Base-by-base conservation (phyloP, 2,888 invertebrate genomes). In the Furcula furcula region DNA sequence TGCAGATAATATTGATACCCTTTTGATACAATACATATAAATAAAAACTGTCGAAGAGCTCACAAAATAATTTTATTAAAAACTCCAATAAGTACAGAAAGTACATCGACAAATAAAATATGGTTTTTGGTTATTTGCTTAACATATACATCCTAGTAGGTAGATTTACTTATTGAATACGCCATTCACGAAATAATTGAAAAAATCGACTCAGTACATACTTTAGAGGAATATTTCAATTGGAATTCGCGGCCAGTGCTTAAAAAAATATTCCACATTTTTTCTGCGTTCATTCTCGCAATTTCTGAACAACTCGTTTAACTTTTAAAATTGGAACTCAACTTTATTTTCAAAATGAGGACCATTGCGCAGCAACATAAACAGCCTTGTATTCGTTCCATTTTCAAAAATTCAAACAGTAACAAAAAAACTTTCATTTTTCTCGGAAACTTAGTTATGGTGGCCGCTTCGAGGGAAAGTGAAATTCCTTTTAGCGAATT, bases 391-490 rank as follows among this genome's bases (percentile, higher is more conserved):
- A 12, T 28, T 31, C 31, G 13, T 28, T 34, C 21, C 29, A 34
- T 23, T 43, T 47, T 41, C 36, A 20, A 26, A 42, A 55, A 40
- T 28, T 34, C 12, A 20, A 23, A 29, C 31, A 21, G 22, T 18
- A 33, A 19, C 44, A 52, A 48, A 48, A 49, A 50, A 57, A 56
- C 46, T 56, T 52, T 51, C 46, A 50, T 61, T 56, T 55, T 52
- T 49, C 52, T 51, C 44, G 13, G 15, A 45, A 57, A 64, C 59
- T 59, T 49, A 20, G 53, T 62, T 55, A 51, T 36, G 47, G 35
- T 35, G 23, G 39, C 36, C 33, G 29, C 42, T 33, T 34, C 35
- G 32, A 39, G 37, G 36, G 31, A 47, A 35, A 50, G 46, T 58
- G 54, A 58, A 46, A 46, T 55, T 50, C 46, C 50, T 46, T 34